phyloP scores from a whole-genome alignment of 2,797 vertebrate species.

The Enteromius afrohamiltoni region DNA sequence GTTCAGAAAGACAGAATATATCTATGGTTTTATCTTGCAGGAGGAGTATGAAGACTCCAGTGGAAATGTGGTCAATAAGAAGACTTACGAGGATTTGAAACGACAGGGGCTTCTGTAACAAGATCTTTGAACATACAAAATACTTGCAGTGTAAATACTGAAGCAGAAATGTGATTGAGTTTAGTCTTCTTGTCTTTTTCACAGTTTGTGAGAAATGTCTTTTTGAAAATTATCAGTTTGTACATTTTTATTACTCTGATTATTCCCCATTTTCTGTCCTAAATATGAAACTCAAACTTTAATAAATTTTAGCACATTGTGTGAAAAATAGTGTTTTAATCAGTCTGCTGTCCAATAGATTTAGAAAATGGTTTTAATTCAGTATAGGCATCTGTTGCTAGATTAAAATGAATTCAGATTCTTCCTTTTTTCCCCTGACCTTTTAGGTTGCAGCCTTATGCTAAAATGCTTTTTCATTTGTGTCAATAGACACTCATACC shows the following conservation, averaged over 20 bases:
- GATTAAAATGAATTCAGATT: neutral
- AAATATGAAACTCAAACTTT: neutral
- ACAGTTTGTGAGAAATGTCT: neutral
- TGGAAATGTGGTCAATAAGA: conserved; percentile 98
- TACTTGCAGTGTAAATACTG: neutral
- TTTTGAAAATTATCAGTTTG: neutral
- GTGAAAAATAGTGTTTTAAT: neutral
- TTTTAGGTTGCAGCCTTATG: neutral
- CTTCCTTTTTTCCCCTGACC: neutral
- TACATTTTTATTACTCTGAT: neutral
- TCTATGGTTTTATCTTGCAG: conserved; percentile 68
- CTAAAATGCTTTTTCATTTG: neutral
- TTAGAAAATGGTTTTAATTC: neutral
- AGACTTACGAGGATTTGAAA: conserved; percentile 98
- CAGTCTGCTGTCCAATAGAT: neutral
- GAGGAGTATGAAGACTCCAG: conserved; percentile 98
- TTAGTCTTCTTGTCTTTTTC: neutral
- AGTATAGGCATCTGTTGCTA: neutral
- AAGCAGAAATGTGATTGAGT: neutral
- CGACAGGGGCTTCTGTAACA: conserved; percentile 90
- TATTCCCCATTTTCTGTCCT: neutral
- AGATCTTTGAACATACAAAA: neutral
- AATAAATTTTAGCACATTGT: neutral
- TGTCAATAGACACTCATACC: neutral
- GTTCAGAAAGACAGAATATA: too few species aligned